A percentile compares a stretch with the other conserved stretches of the same genome.
These are phyloP conservation scores for Cathartes aura DNA, from an alignment of 2,113 vertebrate genomes.

Conservation along the genomic window DNA sequence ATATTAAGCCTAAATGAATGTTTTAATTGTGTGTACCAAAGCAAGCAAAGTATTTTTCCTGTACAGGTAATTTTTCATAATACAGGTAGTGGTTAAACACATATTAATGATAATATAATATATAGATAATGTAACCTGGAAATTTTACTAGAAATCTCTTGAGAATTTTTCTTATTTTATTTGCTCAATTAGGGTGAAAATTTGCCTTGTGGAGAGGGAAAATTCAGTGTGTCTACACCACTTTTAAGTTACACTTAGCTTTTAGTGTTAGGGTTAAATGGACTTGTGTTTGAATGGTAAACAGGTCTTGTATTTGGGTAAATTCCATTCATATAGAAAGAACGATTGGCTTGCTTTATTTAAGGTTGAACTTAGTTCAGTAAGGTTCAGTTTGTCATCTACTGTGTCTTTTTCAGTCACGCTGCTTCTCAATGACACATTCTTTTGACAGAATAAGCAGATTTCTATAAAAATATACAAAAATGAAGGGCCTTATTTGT, in stretches of 20 bases:
- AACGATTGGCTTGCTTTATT: not conserved
- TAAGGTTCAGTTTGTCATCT: not conserved
- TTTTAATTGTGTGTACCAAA: not conserved
- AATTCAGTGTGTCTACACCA: not conserved
- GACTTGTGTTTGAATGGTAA: not conserved
- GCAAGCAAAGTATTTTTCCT: not conserved
- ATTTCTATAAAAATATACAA: not conserved
- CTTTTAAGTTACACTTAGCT: not conserved
- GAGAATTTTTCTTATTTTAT: not conserved
- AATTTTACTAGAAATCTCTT: not conserved
- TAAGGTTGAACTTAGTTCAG: not conserved
- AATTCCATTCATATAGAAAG: not conserved
- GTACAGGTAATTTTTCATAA: not conserved
- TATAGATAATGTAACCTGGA: not conserved
- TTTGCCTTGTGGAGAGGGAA: not conserved
- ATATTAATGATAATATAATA: not conserved
- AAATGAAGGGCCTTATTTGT: not conserved
- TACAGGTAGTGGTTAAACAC: not conserved
- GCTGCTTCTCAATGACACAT: not conserved
- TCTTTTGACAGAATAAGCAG: not conserved
- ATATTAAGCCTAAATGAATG: not conserved
- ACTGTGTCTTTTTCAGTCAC: not conserved
- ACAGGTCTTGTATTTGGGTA: not conserved
- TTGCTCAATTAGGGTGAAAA: not conserved
- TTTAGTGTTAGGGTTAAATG: not conserved